A percentile compares a stretch with the other conserved stretches of the same genome.
Evolutionary conservation across 2,113 vertebrate genomes (phyloP).

Genomic region (Microcebus tavaratra): DNA sequence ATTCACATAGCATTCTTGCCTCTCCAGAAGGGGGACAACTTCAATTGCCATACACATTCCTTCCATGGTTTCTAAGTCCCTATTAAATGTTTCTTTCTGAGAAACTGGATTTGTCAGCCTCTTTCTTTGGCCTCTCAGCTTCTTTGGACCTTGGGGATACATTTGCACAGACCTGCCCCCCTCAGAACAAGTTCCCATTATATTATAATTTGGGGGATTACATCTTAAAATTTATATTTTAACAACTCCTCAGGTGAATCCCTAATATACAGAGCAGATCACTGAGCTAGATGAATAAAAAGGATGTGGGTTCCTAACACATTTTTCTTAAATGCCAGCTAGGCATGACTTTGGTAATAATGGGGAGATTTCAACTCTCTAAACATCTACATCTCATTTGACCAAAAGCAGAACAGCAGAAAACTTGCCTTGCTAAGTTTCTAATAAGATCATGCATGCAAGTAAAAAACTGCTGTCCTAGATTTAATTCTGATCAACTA

Average conservation of each 20-base stretch:
- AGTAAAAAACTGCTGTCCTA: neutral
- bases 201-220: neutral
- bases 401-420: neutral
- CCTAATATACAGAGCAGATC: neutral
- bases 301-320: neutral
- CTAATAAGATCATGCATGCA: neutral
- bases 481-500: neutral
- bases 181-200: neutral
- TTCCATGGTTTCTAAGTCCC: no score
- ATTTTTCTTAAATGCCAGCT: neutral
- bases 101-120: no score
- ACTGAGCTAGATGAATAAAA: neutral
- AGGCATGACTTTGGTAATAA: neutral
- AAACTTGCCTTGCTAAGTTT: neutral
- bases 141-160: no score
- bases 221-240: slow-evolving; percentile 8
- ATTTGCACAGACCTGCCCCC: no score
- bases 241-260: neutral
- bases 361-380: neutral
- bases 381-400: neutral
- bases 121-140: no score
- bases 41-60: no score
- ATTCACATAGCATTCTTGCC: no score
- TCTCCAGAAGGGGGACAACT: no score
- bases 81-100: no score